Evolutionary conservation across 2,888 invertebrate species (phyloP).

Genomic region (Eupithecia dodoneata): DNA sequence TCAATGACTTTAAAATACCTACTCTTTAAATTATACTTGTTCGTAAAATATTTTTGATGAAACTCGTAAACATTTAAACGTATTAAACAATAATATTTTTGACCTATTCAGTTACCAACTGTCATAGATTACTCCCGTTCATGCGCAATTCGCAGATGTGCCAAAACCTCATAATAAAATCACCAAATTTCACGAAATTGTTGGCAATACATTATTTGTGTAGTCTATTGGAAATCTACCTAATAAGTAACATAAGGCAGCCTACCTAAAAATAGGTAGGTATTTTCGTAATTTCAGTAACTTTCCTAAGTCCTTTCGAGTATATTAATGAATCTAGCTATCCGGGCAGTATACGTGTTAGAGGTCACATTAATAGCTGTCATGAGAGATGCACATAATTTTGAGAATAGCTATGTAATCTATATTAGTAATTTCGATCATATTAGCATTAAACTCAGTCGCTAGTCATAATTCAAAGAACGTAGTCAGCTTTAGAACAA

Average conservation of each 20-base stretch:
- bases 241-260: conserved; percentile 44
- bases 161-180: conserved; percentile 64
- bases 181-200: conserved; percentile 49
- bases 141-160: conserved; percentile 54
- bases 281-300: conserved; percentile 46
- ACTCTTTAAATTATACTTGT: conserved; percentile 2
- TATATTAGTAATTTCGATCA: conserved; percentile 71
- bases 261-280: conserved; percentile 39
- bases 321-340: conserved; percentile 57
- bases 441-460: conserved; percentile 65
- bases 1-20: conserved; percentile 11
- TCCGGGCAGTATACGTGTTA: conserved; percentile 63
- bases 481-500: conserved; percentile 14
- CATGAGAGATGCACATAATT: conserved; percentile 63
- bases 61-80: conserved; percentile 17
- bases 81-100: not conserved
- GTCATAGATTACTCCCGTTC: conserved; percentile 23
- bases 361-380: conserved; percentile 63
- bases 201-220: conserved; percentile 53
- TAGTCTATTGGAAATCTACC: conserved; percentile 46
- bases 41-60: conserved; percentile 14
- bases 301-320: conserved; percentile 43
- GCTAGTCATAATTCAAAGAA: conserved; percentile 36
- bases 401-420: conserved; percentile 57
- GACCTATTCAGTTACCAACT: conserved; percentile 1